Evolutionary conservation across 1,140 invertebrate genomes (phyloP).

Genomic region (Neotoxoptera formosana): DNA sequence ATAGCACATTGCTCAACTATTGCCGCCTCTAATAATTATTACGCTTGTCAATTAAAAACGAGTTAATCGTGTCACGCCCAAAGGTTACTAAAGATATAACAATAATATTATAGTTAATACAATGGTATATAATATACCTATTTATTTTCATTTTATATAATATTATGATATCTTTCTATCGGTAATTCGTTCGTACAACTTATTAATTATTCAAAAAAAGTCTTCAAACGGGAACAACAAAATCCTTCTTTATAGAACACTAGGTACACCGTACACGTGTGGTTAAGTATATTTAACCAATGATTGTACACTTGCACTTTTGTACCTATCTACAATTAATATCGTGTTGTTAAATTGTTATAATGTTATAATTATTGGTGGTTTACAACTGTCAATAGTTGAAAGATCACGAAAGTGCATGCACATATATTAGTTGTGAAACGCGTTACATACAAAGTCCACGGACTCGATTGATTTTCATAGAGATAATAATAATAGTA

Average conservation of each 20-base stretch:
- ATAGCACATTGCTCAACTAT: background rate
- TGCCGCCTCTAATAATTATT: background rate
- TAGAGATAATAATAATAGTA: background rate
- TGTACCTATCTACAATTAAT: background rate
- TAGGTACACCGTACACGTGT: background rate
- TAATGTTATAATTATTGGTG: background rate
- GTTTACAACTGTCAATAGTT: background rate
- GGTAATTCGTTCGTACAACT: background rate
- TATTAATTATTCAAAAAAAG: background rate
- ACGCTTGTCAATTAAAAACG: conserved; percentile 11
- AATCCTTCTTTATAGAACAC: background rate
- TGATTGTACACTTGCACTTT: background rate
- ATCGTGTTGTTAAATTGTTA: background rate
- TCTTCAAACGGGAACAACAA: background rate
- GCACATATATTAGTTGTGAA: background rate
- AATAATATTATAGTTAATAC: conserved; percentile 20
- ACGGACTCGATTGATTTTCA: background rate
- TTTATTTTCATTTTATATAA: conserved; percentile 5
- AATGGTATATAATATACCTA: background rate
- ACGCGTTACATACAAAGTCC: background rate
- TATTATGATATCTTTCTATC: background rate
- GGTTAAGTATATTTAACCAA: background rate
- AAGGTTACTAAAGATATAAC: background rate
- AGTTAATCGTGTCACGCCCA: background rate
- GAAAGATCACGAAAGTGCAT: background rate